Conservation (phyloP, 2,888 invertebrate species). For the Cyclophora albipunctata region DNA sequence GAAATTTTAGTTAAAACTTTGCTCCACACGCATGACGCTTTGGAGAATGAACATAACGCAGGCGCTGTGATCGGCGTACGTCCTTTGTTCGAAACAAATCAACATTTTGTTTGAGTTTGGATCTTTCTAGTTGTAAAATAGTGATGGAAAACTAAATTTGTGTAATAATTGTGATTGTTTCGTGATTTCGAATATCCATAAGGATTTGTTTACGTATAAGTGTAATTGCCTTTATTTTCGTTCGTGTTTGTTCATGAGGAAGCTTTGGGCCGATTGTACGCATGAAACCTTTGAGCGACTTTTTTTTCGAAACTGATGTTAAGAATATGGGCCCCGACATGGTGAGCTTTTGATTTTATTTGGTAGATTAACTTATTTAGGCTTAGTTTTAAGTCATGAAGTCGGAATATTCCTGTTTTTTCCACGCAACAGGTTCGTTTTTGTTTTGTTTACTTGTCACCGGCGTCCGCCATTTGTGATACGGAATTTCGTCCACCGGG, state of each 20-base stretch:
- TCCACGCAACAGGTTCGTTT: slow-evolving; percentile 76
- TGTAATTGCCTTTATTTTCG: slow-evolving; percentile 45
- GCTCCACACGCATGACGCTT: slow-evolving; percentile 50
- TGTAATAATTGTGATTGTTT: slow-evolving; percentile 42
- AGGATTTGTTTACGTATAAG: slow-evolving; percentile 38
- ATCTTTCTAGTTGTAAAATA: slow-evolving; percentile 52
- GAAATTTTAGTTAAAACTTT: slow-evolving; percentile 28
- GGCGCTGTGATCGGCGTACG: slow-evolving; percentile 71
- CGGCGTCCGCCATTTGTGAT: slow-evolving; percentile 76
- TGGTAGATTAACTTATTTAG: slow-evolving; percentile 30
- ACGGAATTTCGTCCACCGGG: slow-evolving; percentile 63
- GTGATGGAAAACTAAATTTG: slow-evolving; percentile 33
- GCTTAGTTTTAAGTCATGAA: slow-evolving; percentile 63
- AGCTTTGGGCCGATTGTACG: slow-evolving; percentile 68
- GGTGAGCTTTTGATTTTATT: slow-evolving; percentile 70
- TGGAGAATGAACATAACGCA: slow-evolving; percentile 59
- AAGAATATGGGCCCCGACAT: slow-evolving; percentile 89
- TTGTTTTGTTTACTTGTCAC: slow-evolving; percentile 78
- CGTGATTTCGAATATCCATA: slow-evolving; percentile 29
- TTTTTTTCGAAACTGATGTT: slow-evolving; percentile 83
- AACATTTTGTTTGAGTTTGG: slow-evolving; percentile 66
- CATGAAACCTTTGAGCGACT: slow-evolving; percentile 82
- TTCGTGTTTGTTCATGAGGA: slow-evolving; percentile 55
- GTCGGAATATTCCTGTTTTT: slow-evolving; percentile 41
- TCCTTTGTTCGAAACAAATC: slow-evolving; percentile 76